Conservation (phyloP, 2,888 invertebrate genomes). For the Polietes domitor region DNA sequence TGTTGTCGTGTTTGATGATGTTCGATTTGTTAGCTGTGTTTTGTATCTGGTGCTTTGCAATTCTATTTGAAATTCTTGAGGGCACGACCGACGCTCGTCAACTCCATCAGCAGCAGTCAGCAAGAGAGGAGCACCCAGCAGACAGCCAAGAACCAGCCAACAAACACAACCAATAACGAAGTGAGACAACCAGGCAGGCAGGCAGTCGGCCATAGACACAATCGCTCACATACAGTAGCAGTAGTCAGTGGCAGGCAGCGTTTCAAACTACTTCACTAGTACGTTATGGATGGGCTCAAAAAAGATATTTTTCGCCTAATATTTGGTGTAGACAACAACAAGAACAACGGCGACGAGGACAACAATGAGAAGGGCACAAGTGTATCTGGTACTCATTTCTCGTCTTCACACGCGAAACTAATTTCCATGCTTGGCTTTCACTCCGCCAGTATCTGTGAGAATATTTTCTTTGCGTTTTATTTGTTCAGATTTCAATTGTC, state of each 20-base stretch:
- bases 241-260: neutral
- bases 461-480: conserved; percentile 34
- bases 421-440: conserved; percentile 63
- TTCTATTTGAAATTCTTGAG: conserved; percentile 64
- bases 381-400: conserved; percentile 43
- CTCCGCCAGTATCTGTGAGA: conserved; percentile 58
- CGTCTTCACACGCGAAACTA: conserved; percentile 60
- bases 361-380: conserved; percentile 3
- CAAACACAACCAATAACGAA: conserved; percentile 24
- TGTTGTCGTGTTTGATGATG: conserved; percentile 10
- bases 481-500: conserved; percentile 38
- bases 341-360: conserved; percentile 2
- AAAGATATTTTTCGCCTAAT: conserved; percentile 34
- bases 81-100: conserved; percentile 34
- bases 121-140: conserved; percentile 45
- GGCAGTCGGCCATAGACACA: conserved; percentile 41
- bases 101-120: conserved; percentile 40
- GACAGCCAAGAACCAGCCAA: neutral
- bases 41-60: conserved; percentile 60
- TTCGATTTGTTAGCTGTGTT: conserved; percentile 40
- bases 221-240: conserved; percentile 14
- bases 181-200: conserved; percentile 26
- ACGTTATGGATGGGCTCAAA: conserved; percentile 12
- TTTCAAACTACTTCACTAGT: neutral
- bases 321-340: conserved; percentile 11